Evolutionary conservation across 1,140 invertebrate species (phyloP).

Genomic region (Plodia interpunctella): DNA sequence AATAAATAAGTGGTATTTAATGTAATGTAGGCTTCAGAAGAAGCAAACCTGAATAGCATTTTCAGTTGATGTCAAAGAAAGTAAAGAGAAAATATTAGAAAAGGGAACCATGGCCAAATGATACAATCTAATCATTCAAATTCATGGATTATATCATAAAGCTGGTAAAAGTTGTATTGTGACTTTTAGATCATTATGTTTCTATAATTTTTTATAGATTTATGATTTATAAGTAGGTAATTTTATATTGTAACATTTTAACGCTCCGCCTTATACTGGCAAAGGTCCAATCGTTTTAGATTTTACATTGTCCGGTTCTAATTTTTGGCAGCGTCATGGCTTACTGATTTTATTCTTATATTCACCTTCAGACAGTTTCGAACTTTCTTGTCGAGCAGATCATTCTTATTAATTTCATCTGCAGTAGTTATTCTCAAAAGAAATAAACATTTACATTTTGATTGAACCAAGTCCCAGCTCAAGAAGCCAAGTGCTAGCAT

Average conservation of each 20-base stretch:
- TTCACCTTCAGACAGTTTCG: slow-evolving; percentile 54
- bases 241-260: background rate
- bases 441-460: background rate
- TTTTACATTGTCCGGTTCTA: slow-evolving; percentile 33
- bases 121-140: too few relatives aligned
- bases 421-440: background rate
- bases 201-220: background rate
- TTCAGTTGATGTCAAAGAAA: too few relatives aligned
- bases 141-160: too few relatives aligned
- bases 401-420: slow-evolving; percentile 9
- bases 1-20: too few relatives aligned
- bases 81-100: too few relatives aligned
- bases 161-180: too few relatives aligned
- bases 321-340: slow-evolving; percentile 61
- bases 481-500: background rate
- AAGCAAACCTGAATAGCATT: too few relatives aligned
- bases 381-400: slow-evolving; percentile 19
- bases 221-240: background rate
- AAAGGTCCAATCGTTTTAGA: slow-evolving; percentile 42
- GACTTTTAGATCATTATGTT: too few relatives aligned
- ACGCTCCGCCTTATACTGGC: slow-evolving; percentile 35
- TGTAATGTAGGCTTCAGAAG: too few relatives aligned
- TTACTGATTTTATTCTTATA: slow-evolving; percentile 51
- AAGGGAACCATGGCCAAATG: too few relatives aligned
- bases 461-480: too few relatives aligned